Percentiles rank a stretch among this genome's conserved stretches.
These are phyloP conservation scores for Coreius guichenoti DNA, from an alignment of 2,797 vertebrate species.

Conservation along the genomic window DNA sequence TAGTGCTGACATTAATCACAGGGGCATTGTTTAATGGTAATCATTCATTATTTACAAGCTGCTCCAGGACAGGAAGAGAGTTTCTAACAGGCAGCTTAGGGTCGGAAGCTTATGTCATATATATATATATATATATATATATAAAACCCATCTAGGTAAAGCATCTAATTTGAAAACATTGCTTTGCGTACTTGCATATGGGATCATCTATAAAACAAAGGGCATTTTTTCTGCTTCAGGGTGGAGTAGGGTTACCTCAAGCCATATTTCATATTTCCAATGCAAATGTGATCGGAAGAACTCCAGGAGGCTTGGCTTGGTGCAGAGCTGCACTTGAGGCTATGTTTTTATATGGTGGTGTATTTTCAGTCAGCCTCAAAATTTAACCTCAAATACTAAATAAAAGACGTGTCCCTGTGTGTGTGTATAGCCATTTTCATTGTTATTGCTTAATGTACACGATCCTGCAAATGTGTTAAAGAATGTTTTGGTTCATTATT, in stretches of 20 bases:
- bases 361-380: constrained; percentile 19
- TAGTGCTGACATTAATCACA: constrained; percentile 9
- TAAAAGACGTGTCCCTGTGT: background rate
- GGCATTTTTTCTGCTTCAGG: constrained; percentile 17
- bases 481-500: background rate
- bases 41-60: constrained; percentile 34
- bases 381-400: background rate
- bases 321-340: constrained; percentile 40
- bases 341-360: constrained; percentile 32
- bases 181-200: background rate
- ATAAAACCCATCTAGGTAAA: constrained; percentile 17
- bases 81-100: background rate
- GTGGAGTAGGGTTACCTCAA: constrained; percentile 14
- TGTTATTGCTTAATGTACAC: background rate
- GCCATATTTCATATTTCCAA: constrained; percentile 42
- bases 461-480: background rate
- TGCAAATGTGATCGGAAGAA: constrained; percentile 51
- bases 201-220: constrained; percentile 28
- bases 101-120: background rate
- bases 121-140: background rate
- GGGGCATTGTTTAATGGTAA: constrained; percentile 22
- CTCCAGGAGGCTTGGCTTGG: constrained; percentile 52
- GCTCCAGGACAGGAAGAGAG: constrained; percentile 21
- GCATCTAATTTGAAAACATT: background rate
- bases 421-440: background rate